Percentiles rank a stretch among this genome's conserved stretches.
These are phyloP conservation scores for Agrochola macilenta DNA, from an alignment of 2,888 invertebrate genomes.

Conservation along the genomic window DNA sequence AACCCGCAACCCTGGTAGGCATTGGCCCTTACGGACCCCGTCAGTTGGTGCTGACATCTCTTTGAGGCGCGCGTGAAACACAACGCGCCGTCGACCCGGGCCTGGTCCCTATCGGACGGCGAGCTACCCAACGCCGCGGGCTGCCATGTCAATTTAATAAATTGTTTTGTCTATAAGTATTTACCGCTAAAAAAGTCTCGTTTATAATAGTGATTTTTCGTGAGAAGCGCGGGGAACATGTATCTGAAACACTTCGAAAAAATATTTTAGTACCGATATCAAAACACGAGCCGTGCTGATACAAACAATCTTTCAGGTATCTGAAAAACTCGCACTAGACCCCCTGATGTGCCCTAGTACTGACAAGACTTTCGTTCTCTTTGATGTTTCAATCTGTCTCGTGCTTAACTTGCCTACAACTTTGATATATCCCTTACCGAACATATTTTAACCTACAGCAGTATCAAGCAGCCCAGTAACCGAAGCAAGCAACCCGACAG, in stretches of 20 bases:
- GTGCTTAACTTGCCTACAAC: not conserved
- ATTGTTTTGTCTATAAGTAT: not conserved
- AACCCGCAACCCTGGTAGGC: too few species aligned
- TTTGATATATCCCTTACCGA: not conserved
- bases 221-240: not conserved
- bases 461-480: slow-evolving; percentile 80
- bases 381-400: not conserved
- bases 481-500: slow-evolving; percentile 67
- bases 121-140: too few species aligned
- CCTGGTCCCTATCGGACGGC: too few species aligned
- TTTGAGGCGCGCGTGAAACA: too few species aligned
- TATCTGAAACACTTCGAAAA: too few species aligned
- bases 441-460: slow-evolving; percentile 67
- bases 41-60: too few species aligned
- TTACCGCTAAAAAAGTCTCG: not conserved
- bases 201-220: not conserved
- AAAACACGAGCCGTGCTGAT: not conserved
- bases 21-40: too few species aligned
- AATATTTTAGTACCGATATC: not conserved
- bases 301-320: not conserved
- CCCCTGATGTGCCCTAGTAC: not conserved
- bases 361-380: not conserved
- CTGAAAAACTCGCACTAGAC: not conserved
- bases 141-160: too few species aligned
- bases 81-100: too few species aligned